Conservation (phyloP, 2,797 vertebrate species). For the Esox lucius region DNA sequence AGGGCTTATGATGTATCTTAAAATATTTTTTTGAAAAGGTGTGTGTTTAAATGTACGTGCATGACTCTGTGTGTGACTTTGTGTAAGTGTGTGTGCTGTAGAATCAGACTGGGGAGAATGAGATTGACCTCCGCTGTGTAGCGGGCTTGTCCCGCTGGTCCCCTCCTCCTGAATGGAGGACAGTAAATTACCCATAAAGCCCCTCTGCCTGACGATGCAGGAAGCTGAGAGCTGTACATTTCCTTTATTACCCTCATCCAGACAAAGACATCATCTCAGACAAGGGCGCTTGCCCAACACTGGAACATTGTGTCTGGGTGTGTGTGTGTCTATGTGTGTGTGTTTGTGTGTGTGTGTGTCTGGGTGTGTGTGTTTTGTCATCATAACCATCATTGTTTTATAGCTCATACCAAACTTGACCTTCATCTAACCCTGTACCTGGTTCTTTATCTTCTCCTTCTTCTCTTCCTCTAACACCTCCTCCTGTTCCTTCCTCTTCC, state of each 20-base stretch:
- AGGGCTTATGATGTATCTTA: no score
- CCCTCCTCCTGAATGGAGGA: slow-evolving; percentile 25
- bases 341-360: neutral
- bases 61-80: neutral
- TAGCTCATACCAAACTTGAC: neutral
- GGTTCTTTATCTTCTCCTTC: neutral
- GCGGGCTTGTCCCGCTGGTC: slow-evolving; percentile 42
- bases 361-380: slow-evolving; percentile 5
- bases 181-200: slow-evolving; percentile 69
- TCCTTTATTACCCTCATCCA: slow-evolving; percentile 58
- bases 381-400: neutral
- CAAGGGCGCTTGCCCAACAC: slow-evolving; percentile 14
- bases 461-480: neutral
- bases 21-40: neutral
- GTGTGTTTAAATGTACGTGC: neutral
- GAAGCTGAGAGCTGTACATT: slow-evolving; percentile 54
- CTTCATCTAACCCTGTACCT: neutral
- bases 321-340: neutral
- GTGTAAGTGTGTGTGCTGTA: slow-evolving; percentile 12
- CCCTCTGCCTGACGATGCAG: slow-evolving; percentile 51
- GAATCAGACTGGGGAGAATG: slow-evolving; percentile 46
- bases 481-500: slow-evolving; percentile 35
- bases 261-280: slow-evolving; percentile 48
- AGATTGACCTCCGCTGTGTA: slow-evolving; percentile 60
- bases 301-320: slow-evolving; percentile 7